Base-by-base conservation (phyloP, 37 sponge, comb jelly and placozoan species). In the Eunapius fragilis region DNA sequence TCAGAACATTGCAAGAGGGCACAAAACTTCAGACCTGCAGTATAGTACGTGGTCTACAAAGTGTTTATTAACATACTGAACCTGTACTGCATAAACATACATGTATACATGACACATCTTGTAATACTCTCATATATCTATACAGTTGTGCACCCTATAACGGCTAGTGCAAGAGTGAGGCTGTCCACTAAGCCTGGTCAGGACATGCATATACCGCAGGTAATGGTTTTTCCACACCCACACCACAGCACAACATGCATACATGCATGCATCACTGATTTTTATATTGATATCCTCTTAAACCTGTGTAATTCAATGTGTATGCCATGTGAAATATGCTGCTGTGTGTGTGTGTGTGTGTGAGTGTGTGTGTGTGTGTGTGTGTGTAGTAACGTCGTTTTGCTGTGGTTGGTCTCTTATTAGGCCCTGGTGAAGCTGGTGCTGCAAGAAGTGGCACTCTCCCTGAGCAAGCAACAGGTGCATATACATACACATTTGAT, bases 401-500 rank as follows among this genome's bases (percentile, higher is more conserved):
- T n/a, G 9, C 9, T 45, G 9, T 45, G 47, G 22, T 58, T 17
- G 6, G 22, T 17, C 2, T 11, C 14, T 26, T 78, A 48, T 48
- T 74, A 88, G 72, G 82, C 89, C 11, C 70, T 87, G 47, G 80
- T 84, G 76, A 41, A 82, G 35, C 49, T 94, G 69, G 74, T 73
- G 0, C 74, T 94, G 37, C 38, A 89, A 17, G 30, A 89, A 38
- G 84, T 94, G 38, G 76, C 86, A 7, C 32, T 94, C 3, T 28
- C 80, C 9, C 72, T 94, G 23, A 36, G 74, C 31, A 91, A 88
- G 74, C 76, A 79, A 45, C 95, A 94, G 95, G 95, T 58, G 14
- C 58, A 58, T 58, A 19, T 17, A 58, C 58, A 58, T 17, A 58
- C 58, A 58, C 17, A 11, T 58, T 17, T 19, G 19, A 58, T 58